Conservation (phyloP, 2,797 vertebrate genomes). For the Enteromius trimaculatus region DNA sequence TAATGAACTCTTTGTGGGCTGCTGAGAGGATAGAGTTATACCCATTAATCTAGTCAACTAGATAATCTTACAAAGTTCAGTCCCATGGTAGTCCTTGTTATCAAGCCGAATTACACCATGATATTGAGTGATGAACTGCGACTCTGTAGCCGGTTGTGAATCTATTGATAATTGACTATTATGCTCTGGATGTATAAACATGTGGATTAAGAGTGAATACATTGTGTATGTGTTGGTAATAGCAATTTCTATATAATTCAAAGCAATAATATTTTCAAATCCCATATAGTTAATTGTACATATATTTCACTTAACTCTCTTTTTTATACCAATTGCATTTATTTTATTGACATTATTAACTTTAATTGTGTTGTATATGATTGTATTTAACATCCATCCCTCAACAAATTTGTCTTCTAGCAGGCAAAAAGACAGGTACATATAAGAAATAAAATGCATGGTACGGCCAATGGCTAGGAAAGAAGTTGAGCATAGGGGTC, state of each 20-base stretch:
- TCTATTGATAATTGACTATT: constrained; percentile 35
- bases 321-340: background rate
- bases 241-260: background rate
- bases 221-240: background rate
- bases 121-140: constrained; percentile 13
- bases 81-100: constrained; percentile 27
- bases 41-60: constrained; percentile 28
- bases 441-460: background rate
- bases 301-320: background rate
- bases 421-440: background rate
- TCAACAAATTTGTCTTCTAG: background rate
- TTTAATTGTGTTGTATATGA: background rate
- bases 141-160: constrained; percentile 18
- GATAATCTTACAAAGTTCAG: constrained; percentile 33
- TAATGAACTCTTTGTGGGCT: constrained; percentile 44
- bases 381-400: background rate
- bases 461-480: background rate
- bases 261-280: background rate
- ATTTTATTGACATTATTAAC: background rate
- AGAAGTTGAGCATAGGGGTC: background rate
- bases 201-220: constrained; percentile 18
- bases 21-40: constrained; percentile 32
- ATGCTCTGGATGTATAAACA: background rate
- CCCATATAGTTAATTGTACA: background rate
- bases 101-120: constrained; percentile 4